Conservation (phyloP, 1,140 invertebrate species). For the Tenebrio molitor region DNA sequence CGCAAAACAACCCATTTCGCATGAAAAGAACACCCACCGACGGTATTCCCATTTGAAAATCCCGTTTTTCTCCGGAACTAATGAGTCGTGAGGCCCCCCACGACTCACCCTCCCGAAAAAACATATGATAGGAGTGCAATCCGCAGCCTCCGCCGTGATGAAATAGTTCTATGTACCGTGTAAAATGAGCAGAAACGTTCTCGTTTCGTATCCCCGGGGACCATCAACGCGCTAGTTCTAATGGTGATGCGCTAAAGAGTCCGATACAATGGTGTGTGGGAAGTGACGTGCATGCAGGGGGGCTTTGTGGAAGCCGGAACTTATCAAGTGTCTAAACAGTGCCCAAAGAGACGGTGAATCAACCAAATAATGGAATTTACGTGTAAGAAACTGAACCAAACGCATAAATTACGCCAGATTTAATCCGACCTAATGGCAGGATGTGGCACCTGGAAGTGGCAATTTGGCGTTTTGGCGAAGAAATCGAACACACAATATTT, state of each 20-base stretch:
- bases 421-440: background rate
- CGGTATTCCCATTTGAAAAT: conserved; percentile 19
- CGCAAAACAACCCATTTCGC: conserved; percentile 19
- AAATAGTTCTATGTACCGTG: conserved; percentile 20
- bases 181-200: conserved; percentile 18
- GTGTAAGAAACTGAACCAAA: conserved; percentile 30
- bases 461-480: too few species aligned
- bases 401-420: conserved; percentile 24
- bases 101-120: conserved; percentile 30
- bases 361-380: conserved; percentile 33
- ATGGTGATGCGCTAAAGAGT: conserved; percentile 34
- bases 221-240: conserved; percentile 21
- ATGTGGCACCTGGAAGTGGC: too few species aligned
- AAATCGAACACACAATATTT: too few species aligned
- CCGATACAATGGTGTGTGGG: conserved; percentile 28
- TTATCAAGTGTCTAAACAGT: conserved; percentile 39
- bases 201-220: conserved; percentile 13
- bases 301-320: conserved; percentile 31
- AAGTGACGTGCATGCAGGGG: conserved; percentile 10
- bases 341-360: conserved; percentile 15
- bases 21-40: conserved; percentile 23
- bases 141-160: conserved; percentile 12
- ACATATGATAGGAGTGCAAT: conserved; percentile 36
- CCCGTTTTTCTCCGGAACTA: conserved; percentile 32
- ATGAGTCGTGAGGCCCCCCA: conserved; percentile 33